phyloP scores from a whole-genome alignment of 2,797 vertebrate genomes.

The Phalloptychus januarius region DNA sequence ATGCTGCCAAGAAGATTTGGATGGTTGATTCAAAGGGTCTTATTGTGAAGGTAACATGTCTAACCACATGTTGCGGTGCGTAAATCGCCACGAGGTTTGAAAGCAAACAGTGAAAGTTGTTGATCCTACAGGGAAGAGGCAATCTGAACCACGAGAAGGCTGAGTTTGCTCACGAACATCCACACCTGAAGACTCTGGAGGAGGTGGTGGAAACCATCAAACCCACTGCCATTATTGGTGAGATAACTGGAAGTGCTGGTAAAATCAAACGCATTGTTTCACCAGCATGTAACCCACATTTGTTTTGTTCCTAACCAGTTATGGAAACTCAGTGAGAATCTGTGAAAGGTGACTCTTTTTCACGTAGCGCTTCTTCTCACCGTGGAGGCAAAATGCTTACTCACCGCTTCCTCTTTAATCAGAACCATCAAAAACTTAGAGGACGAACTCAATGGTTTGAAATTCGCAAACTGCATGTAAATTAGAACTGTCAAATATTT shows the following conservation, averaged over 20 bases:
- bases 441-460: not conserved
- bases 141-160: slow-evolving; percentile 94
- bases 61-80: not conserved
- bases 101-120: not conserved
- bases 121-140: slow-evolving; percentile 81
- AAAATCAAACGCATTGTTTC: not conserved
- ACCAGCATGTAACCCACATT: slow-evolving; percentile 26
- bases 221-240: slow-evolving; percentile 94
- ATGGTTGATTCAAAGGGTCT: slow-evolving; percentile 98
- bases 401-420: slow-evolving; percentile 4
- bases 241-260: slow-evolving; percentile 18
- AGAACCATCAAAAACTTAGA: not conserved
- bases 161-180: slow-evolving; percentile 93
- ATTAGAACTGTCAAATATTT: slow-evolving; percentile 4
- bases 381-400: slow-evolving; percentile 28
- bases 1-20: slow-evolving; percentile 93
- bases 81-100: not conserved
- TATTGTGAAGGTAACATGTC: slow-evolving; percentile 89
- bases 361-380: not conserved
- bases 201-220: slow-evolving; percentile 92
- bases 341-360: slow-evolving; percentile 53
- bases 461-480: slow-evolving; percentile 20
- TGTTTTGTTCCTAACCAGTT: slow-evolving; percentile 50
- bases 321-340: slow-evolving; percentile 53
- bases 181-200: slow-evolving; percentile 87